Base-by-base conservation (phyloP, 1,140 invertebrate species). In the Halyomorpha halys region DNA sequence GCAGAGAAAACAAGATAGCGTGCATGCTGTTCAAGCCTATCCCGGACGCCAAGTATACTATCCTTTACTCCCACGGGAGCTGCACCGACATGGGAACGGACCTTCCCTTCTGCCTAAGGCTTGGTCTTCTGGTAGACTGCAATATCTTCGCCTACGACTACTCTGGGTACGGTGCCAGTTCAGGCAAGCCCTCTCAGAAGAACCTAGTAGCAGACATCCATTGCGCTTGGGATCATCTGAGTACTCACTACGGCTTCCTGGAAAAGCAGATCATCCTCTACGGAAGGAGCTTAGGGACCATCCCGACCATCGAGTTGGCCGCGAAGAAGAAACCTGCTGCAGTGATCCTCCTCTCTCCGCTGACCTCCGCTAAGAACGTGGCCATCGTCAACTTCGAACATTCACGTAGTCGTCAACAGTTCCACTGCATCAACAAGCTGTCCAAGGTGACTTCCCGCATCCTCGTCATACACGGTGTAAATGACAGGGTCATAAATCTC, bases 91-190 rank as follows among this genome's bases (percentile, higher is more conserved):
- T 86, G 47, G 83, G 83, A 51, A 83, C 84, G 72, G 86, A 87
- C 83, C 81, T 79, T 70, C 82, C 79, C 70, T 86, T 86, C 70
- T 86, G 85, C 69, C 77, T 84, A 65, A 82, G 82, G 25, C 76
- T 89, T 44, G 86, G 84, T 19, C 77, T 79, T 39, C 71, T 82
- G 64, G 80, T 87, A 62, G 82, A 85, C 67, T 87, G 85, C 72
- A 88, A 90, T 73, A 82, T 89, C 63, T 85, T 89, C 73, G 82
- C 82, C 71, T 89, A 86, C 73, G 86, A 89, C 75, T 89, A 89
- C 74, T 85, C 83, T 65, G 86, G 86, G 62, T 82, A 81, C 73
- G 80, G 79, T 8, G 72, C 74, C 21, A 80, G 78, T 64, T 74
- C 74, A 11, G 86, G 87, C 16, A 83, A 81, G 69, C 82, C 87